These are phyloP conservation scores for Aurelia aurita complex sp. Pacific DNA, from an alignment of 30 jellyfish, hydroid and myxozoan species.

Conservation along the genomic window DNA sequence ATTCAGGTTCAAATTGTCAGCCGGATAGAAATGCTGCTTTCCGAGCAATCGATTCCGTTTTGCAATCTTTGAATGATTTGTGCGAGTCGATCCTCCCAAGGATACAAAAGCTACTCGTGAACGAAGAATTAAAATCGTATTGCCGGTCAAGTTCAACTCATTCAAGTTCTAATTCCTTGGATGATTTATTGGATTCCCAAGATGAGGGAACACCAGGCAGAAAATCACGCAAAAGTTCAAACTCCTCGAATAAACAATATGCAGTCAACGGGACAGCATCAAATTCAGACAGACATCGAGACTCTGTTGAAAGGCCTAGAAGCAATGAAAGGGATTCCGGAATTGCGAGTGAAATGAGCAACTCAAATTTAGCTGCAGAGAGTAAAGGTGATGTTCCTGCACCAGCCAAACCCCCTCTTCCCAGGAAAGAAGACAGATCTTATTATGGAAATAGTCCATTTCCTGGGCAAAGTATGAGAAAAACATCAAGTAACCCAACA, in stretches of 20 bases:
- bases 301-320: constrained; percentile 6
- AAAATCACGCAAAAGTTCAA: constrained; percentile 52
- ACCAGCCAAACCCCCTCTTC: constrained; percentile 97
- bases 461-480: constrained; percentile 75
- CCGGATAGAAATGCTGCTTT: constrained; percentile 90
- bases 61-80: constrained; percentile 71
- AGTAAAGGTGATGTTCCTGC: constrained; percentile 46
- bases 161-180: constrained; percentile 86
- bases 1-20: constrained; percentile 79
- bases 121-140: constrained; percentile 81
- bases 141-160: constrained; percentile 77
- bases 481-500: constrained; percentile 91
- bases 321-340: constrained; percentile 77
- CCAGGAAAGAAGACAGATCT: constrained; percentile 85
- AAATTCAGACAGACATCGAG: constrained; percentile 10
- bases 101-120: constrained; percentile 82
- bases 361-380: constrained; percentile 23
- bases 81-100: constrained; percentile 90
- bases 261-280: constrained; percentile 37
- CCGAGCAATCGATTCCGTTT: constrained; percentile 94
- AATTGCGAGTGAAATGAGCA: constrained; percentile 74
- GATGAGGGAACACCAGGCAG: constrained; percentile 57
- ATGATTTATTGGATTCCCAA: constrained; percentile 84
- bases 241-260: constrained; percentile 16
- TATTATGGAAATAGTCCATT: constrained; percentile 90